A percentile compares a stretch with the other conserved stretches of the same genome.
These are phyloP conservation scores for Scaptomyza reducta DNA, from an alignment of 2,888 invertebrate genomes.

Conservation along the genomic window DNA sequence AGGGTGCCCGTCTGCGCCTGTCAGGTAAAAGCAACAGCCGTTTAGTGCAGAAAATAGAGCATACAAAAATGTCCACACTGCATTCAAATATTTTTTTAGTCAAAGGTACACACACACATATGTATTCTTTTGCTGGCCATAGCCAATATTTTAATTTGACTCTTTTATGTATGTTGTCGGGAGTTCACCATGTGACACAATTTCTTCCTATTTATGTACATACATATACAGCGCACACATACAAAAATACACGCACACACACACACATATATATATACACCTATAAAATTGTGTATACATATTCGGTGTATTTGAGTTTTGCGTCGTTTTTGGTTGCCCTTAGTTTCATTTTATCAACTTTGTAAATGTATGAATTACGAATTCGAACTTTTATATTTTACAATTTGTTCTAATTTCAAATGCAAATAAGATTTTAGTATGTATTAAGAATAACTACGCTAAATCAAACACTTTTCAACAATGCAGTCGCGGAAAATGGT, in stretches of 20 bases:
- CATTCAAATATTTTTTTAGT: background rate
- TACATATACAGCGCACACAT: background rate
- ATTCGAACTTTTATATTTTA: background rate
- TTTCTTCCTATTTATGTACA: conserved; percentile 23
- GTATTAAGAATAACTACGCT: background rate
- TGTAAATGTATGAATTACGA: background rate
- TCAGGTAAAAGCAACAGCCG: conserved; percentile 5
- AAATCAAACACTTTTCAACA: conserved; percentile 20
- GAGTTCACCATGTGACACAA: conserved; percentile 28
- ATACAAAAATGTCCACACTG: background rate
- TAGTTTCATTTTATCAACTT: background rate
- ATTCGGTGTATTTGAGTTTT: conserved; percentile 24
- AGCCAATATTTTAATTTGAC: background rate
- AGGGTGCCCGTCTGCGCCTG: background rate
- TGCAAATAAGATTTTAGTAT: background rate
- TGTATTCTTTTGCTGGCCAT: background rate
- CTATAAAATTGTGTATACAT: conserved; percentile 59
- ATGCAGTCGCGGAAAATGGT: conserved; percentile 24
- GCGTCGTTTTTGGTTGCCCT: background rate
- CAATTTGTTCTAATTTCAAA: background rate
- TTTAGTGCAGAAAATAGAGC: background rate
- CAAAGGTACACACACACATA: background rate
- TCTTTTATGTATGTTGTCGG: background rate
- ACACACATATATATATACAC: conserved; percentile 5
- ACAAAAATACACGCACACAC: background rate